Percentiles rank a stretch among this genome's conserved stretches.
Evolutionary conservation across 2,797 vertebrate genomes (phyloP).

Genomic region (Scolopax bukidnonensis): DNA sequence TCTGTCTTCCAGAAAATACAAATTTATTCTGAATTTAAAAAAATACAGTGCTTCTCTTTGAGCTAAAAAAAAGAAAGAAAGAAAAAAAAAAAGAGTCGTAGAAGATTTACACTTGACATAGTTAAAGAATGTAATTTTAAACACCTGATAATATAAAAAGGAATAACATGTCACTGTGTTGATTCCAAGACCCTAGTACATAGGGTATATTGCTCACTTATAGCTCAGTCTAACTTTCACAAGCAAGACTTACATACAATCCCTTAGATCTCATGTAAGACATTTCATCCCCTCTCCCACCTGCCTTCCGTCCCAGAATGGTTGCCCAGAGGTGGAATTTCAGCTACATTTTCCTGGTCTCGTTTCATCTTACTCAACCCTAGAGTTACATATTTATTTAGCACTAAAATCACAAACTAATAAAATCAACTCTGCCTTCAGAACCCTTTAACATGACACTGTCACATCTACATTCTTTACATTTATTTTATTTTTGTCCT

Average conservation of each 20-base stretch:
- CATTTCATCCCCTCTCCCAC: background rate
- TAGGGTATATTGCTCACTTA: too few species aligned
- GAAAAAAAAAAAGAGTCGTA: too few species aligned
- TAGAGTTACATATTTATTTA: background rate
- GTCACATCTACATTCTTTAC: background rate
- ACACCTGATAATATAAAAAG: background rate
- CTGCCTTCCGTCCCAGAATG: background rate
- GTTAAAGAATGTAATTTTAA: background rate
- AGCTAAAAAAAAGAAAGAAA: background rate
- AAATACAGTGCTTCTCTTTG: background rate
- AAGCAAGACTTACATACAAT: background rate
- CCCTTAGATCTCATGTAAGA: background rate
- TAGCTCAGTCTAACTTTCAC: background rate
- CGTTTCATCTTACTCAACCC: background rate
- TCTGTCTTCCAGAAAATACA: background rate
- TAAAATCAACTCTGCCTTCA: background rate
- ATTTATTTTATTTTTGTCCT: background rate
- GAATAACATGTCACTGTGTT: background rate
- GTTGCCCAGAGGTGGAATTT: background rate
- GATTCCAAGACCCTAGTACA: background rate
- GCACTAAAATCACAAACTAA: background rate
- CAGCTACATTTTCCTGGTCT: background rate
- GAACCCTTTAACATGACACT: background rate
- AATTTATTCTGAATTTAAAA: background rate
- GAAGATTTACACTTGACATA: background rate